Conservation (phyloP, 2,113 vertebrate genomes). For the Hylia prasina region DNA sequence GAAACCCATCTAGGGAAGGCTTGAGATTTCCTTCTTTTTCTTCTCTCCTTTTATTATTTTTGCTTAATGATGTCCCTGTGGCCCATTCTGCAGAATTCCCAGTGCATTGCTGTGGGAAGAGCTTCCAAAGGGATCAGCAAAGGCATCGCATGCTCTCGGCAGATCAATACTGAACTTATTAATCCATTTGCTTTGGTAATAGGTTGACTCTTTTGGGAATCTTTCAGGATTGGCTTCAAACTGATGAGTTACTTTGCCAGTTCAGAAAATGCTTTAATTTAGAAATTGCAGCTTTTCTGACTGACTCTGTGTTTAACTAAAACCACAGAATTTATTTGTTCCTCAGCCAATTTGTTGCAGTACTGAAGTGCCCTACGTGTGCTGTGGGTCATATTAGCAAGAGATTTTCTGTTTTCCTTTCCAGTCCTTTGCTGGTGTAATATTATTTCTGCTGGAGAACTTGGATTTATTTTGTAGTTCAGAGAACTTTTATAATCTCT, state of each 20-base stretch:
- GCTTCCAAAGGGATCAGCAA: neutral
- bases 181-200: neutral
- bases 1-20: neutral
- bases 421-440: neutral
- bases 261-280: neutral
- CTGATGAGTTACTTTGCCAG: neutral
- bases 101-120: neutral
- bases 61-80: neutral
- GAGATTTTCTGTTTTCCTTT: neutral
- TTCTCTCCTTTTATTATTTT: neutral
- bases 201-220: neutral
- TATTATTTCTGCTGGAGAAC: neutral
- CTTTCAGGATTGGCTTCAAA: neutral
- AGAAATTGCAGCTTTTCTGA: neutral
- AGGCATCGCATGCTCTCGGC: neutral
- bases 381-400: neutral
- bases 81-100: neutral
- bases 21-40: neutral
- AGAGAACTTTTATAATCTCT: neutral
- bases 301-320: neutral
- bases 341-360: neutral
- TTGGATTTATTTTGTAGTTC: neutral
- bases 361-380: neutral
- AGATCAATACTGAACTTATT: neutral
- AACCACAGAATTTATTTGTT: neutral